Base-by-base conservation (phyloP, 2,113 vertebrate species). In the Ochotona princeps region DNA sequence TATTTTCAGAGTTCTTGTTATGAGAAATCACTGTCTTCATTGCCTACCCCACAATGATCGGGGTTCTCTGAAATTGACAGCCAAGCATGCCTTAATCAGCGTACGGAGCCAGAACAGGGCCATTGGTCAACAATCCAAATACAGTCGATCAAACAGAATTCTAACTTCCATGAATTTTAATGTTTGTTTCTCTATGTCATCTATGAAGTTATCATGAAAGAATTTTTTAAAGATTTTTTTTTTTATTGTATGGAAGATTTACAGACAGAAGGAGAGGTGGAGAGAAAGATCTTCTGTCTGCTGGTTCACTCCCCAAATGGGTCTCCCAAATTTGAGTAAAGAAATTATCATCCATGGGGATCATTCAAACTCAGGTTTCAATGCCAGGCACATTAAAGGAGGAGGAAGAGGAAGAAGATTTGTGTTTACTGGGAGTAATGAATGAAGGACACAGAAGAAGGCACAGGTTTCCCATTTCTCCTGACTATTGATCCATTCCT, bases 21-120 rank as follows among this genome's bases (percentile, higher is more conserved):
- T 61, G 61, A 89, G 69, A 90, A 92, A 86, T 73, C 80, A 38
- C 35, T 78, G 63, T 74, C 70, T 30, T 51, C 66, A 11, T 80
- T 76, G 54, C n/a, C 69, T 92, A 66, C 51, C n/a, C n/a, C 30
- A 57, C 8, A 84, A 21, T 35, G 57, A 26, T 17, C 38, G 63
- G 49, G 21, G 4, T 94, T 93, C 74, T 88, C 57, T 66, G 28
- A n/a, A 25, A 32, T 63, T 67, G 75, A 28, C 1, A 66, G 23
- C 26, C 47, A 89, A 67, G 83, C n/a, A 21, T 67, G 67, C 25
- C 51, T 83, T 81, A 54, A 93, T 54, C 30, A 20, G 80, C 79
- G 69, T 25, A n/a, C 70, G 91, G 66, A 76, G 12, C 80, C 78
- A 87, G 21, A 93, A 70, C 6, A 20, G 66, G 47, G 87, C 14